These are phyloP conservation scores for Drosophila rubida DNA, from an alignment of 2,888 invertebrate genomes.

Conservation along the genomic window DNA sequence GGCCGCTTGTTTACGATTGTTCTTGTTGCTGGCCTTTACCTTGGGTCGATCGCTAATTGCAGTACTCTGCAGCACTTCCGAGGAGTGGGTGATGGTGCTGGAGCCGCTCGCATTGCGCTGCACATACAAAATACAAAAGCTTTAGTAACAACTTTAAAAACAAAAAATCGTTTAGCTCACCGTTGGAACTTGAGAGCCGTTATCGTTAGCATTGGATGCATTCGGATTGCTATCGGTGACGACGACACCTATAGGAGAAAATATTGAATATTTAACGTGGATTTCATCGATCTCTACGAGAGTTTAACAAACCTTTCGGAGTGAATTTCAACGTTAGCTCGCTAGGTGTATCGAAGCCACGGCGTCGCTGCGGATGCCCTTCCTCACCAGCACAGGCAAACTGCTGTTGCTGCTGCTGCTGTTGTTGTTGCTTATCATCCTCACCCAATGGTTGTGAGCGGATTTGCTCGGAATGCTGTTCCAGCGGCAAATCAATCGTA, in stretches of 20 bases:
- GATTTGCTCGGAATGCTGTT: conserved; percentile 79
- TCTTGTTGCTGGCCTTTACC: conserved; percentile 92
- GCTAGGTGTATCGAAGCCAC: conserved; percentile 68
- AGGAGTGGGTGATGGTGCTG: conserved; percentile 84
- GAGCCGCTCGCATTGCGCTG: conserved; percentile 59
- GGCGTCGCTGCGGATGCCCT: conserved; percentile 74
- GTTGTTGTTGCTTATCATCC: conserved; percentile 75
- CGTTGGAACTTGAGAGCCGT: conserved; percentile 43
- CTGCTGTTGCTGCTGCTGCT: conserved; percentile 55
- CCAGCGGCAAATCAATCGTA: conserved; percentile 60
- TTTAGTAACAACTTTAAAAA: neutral
- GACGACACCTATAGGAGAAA: conserved; percentile 11
- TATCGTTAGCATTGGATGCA: conserved; percentile 37
- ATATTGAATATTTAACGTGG: no score
- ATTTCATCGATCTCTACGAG: neutral
- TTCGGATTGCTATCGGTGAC: conserved; percentile 43
- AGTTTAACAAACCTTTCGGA: conserved; percentile 45
- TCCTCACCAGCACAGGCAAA: conserved; percentile 68
- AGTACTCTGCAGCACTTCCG: conserved; percentile 87
- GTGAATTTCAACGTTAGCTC: conserved; percentile 42
- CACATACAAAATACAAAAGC: neutral
- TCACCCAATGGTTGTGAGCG: conserved; percentile 86
- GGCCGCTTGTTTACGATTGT: conserved; percentile 89
- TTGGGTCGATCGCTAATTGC: conserved; percentile 94
- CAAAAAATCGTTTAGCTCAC: conserved; percentile 30